Evolutionary conservation across 2,888 invertebrate genomes (phyloP).

Genomic region (Lacanobia oleracea): DNA sequence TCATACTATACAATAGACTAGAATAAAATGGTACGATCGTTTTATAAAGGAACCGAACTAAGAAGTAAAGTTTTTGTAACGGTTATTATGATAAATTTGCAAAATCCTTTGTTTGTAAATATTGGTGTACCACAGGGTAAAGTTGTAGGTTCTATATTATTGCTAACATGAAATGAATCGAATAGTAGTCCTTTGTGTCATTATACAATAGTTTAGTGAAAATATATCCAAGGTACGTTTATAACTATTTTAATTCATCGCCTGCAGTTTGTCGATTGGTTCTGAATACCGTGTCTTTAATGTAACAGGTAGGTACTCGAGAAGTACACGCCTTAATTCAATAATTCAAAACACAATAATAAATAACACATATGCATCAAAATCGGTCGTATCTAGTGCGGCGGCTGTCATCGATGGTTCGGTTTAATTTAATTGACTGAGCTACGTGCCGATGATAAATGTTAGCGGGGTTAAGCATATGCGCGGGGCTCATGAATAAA

Average conservation of each 20-base stretch:
- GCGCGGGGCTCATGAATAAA: constrained; percentile 87
- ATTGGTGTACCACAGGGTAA: not conserved
- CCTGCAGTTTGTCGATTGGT: constrained; percentile 2
- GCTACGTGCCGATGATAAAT: constrained; percentile 88
- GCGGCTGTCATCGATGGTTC: constrained; percentile 85
- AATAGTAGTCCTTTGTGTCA: too few species aligned
- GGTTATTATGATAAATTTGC: too few species aligned
- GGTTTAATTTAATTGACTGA: constrained; percentile 90
- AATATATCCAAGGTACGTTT: not conserved
- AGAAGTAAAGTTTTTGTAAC: too few species aligned
- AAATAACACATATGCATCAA: constrained; percentile 83
- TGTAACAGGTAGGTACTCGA: not conserved
- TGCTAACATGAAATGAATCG: not conserved
- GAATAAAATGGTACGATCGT: not conserved
- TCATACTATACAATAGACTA: too few species aligned
- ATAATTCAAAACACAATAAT: constrained; percentile 72
- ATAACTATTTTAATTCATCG: not conserved
- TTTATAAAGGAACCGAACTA: not conserved
- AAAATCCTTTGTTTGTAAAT: not conserved
- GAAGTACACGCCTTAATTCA: constrained; percentile 75
- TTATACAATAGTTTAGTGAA: not conserved
- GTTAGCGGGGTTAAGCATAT: constrained; percentile 87
- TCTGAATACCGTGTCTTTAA: not conserved
- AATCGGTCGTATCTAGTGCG: constrained; percentile 81
- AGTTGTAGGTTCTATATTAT: not conserved